Percentiles rank a stretch among this genome's conserved stretches.
These are phyloP conservation scores for Oligia latruncula DNA, from an alignment of 2,888 invertebrate genomes.

Conservation along the genomic window DNA sequence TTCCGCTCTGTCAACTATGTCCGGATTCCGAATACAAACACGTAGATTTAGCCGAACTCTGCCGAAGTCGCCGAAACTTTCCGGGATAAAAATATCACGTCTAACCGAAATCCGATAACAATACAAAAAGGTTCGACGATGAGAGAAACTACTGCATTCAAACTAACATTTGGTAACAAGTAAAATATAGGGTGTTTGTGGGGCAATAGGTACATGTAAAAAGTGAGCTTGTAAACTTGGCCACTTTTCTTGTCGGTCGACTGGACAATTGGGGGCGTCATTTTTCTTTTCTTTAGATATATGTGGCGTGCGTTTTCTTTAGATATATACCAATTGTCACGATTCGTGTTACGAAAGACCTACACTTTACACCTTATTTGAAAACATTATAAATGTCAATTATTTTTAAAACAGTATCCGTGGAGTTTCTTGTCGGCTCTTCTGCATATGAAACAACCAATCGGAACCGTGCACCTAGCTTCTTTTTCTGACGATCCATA, in stretches of 20 bases:
- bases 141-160: slow-evolving; percentile 13
- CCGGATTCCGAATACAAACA: slow-evolving; percentile 8
- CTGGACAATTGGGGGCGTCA: background rate
- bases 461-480: background rate
- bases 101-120: slow-evolving; percentile 29
- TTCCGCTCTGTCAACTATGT: slow-evolving; percentile 16
- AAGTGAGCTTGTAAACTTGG: background rate
- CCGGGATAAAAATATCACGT: slow-evolving; percentile 39
- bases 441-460: background rate
- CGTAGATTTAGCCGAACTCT: slow-evolving; percentile 19
- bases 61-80: background rate
- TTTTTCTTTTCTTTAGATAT: background rate
- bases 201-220: too few species aligned
- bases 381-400: background rate
- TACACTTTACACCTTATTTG: background rate
- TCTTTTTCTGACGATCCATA: background rate
- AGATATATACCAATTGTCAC: background rate
- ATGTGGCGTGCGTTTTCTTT: too few species aligned
- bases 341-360: background rate
- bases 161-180: background rate
- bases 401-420: too few species aligned
- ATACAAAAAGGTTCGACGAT: slow-evolving; percentile 31
- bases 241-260: background rate
- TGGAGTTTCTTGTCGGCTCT: too few species aligned
- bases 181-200: background rate